These are phyloP conservation scores for Sabatieria punctata DNA, from an alignment of 2,888 invertebrate genomes.

Conservation along the genomic window DNA sequence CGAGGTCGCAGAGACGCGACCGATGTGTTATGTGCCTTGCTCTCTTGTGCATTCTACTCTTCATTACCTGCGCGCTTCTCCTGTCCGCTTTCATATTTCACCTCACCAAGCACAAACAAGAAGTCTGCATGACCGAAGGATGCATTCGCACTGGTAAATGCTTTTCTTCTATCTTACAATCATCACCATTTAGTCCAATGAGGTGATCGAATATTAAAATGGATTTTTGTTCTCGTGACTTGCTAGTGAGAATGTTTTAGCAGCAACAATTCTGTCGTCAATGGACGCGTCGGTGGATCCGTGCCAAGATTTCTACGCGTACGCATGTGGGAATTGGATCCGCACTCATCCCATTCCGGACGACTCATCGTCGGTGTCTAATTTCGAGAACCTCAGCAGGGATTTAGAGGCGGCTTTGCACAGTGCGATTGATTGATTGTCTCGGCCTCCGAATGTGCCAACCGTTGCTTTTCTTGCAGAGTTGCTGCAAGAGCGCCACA, in stretches of 20 bases:
- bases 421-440: slow-evolving; percentile 13
- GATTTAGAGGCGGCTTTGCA: slow-evolving; percentile 28
- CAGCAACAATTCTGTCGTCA: slow-evolving; percentile 27
- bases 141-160: background rate
- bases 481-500: slow-evolving; percentile 13
- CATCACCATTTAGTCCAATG: too few relatives aligned
- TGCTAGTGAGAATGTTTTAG: slow-evolving; percentile 15
- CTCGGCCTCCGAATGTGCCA: background rate
- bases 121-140: background rate
- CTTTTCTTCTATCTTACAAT: too few relatives aligned
- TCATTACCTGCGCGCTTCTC: too few relatives aligned
- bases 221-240: background rate
- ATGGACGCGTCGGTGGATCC: slow-evolving; percentile 28
- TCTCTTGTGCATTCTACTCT: too few relatives aligned
- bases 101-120: background rate
- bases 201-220: too few relatives aligned
- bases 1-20: too few relatives aligned
- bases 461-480: slow-evolving; percentile 14
- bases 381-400: slow-evolving; percentile 28
- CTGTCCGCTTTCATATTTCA: too few relatives aligned
- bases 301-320: slow-evolving; percentile 30
- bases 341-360: slow-evolving; percentile 26
- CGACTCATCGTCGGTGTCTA: slow-evolving; percentile 29
- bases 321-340: slow-evolving; percentile 31
- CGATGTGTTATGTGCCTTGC: too few relatives aligned